Evolutionary conservation across 1,140 invertebrate genomes (phyloP).

Genomic region (Sycobia sp.): DNA sequence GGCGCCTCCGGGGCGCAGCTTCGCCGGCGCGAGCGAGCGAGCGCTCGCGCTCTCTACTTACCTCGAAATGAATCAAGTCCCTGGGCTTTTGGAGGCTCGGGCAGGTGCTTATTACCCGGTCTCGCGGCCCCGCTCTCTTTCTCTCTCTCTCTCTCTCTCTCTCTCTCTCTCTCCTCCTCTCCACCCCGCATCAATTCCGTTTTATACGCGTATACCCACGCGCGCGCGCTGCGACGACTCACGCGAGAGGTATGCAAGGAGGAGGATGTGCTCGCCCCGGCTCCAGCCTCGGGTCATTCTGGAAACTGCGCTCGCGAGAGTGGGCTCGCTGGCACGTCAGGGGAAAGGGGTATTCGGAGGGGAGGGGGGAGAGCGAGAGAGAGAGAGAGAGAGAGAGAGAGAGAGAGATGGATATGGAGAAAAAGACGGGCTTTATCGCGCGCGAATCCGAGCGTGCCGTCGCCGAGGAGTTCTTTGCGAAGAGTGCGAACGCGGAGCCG

Average conservation of each 20-base stretch:
- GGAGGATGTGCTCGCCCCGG: background rate
- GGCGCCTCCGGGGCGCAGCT: slow-evolving; percentile 40
- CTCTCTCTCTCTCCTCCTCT: too few relatives aligned
- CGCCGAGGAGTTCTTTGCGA: too few relatives aligned
- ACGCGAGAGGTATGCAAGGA: too few relatives aligned
- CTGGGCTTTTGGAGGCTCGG: slow-evolving; percentile 43
- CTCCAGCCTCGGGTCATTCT: slow-evolving; percentile 16
- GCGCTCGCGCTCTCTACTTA: slow-evolving; percentile 59
- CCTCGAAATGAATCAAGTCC: slow-evolving; percentile 62
- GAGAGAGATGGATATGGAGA: too few relatives aligned
- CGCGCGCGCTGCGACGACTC: too few relatives aligned
- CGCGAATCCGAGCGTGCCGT: slow-evolving; percentile 3
- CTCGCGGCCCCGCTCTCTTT: slow-evolving; percentile 36
- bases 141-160: slow-evolving; percentile 31
- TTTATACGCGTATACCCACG: too few relatives aligned
- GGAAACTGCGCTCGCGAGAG: background rate
- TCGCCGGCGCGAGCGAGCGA: background rate
- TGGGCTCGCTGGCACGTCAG: background rate
- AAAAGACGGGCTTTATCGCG: too few relatives aligned
- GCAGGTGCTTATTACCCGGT: slow-evolving; percentile 63
- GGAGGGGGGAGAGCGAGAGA: too few relatives aligned
- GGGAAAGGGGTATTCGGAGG: too few relatives aligned
- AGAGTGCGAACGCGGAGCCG: too few relatives aligned
- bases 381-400: too few relatives aligned
- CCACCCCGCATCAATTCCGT: too few relatives aligned